Base-by-base conservation (phyloP, 2,797 vertebrate species). In the Miopithecus talapoin region DNA sequence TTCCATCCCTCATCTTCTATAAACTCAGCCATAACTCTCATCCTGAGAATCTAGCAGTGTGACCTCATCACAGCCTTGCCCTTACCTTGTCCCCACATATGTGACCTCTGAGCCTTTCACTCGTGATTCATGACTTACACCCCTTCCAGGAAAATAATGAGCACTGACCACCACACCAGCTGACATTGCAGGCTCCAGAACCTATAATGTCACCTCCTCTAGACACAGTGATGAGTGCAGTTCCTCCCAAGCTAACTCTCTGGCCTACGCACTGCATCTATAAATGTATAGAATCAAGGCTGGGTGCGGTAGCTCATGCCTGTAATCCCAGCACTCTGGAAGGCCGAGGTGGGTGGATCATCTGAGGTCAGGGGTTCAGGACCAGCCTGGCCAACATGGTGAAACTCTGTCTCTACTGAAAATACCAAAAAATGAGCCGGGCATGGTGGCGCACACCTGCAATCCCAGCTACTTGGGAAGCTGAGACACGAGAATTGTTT, bases 21-120 rank as follows among this genome's bases (percentile, higher is more conserved):
- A 59, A 85, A 86, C 68, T 90, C 64, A 89, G 50, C n/a, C 48
- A 16, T 83, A 79, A 93, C 76, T 85, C 30, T 68, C 87, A 85
- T 53, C 72, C 81, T 78, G 80, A 78, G 72, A 87, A 39, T 57
- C 92, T 39, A 90, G 36, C 61, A 17, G 2, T 76, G 36, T 88
- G 78, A 76, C 79, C 86, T 57, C 33, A 41, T 55, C 75, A 33
- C 41, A 88, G 19, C 68, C 57, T 89, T 55, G 14, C 61, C 85
- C 43, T 84, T 48, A 74, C n/a, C 79, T 89, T 33, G 0, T 84
- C 70, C 55, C 86, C 57, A 72, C 13, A 11, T n/a, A 26, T 30
- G 53, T 43, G 59, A 85, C 86, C 46, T 78, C 84, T 48, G 90
- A 95, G 61, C 9, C 46, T 78, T 89, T 93, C 36, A 13, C 48